Evolutionary conservation across 2,888 invertebrate genomes (phyloP).

Genomic region (Tolmerus cingulatus): DNA sequence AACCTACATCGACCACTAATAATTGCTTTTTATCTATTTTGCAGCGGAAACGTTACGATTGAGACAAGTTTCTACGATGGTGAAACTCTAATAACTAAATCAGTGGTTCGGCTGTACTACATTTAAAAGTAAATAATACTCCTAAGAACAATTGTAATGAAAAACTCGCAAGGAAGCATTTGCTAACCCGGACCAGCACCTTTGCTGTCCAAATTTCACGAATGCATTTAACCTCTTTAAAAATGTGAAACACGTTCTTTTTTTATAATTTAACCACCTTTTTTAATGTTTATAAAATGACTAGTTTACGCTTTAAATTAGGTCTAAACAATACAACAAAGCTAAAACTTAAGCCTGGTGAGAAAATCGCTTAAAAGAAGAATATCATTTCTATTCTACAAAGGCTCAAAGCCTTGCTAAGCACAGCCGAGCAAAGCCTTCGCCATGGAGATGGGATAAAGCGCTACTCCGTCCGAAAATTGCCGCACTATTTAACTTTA

Average conservation of each 20-base stretch:
- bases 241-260: not conserved
- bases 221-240: slow-evolving; percentile 6
- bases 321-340: not conserved
- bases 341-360: not conserved
- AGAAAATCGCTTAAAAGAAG: not conserved
- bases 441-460: not conserved
- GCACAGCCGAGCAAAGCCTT: not conserved
- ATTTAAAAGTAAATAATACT: slow-evolving; percentile 68
- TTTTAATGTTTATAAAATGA: not conserved
- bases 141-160: not conserved
- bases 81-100: slow-evolving; percentile 91
- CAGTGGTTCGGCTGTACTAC: slow-evolving; percentile 93
- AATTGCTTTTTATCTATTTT: not conserved
- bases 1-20: not conserved
- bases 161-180: not conserved
- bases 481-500: not conserved
- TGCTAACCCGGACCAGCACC: not conserved
- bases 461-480: not conserved
- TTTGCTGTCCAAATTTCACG: not conserved
- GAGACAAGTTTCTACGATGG: slow-evolving; percentile 98
- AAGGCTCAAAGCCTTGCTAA: not conserved
- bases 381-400: not conserved
- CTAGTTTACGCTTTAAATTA: not conserved
- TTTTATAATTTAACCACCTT: not conserved
- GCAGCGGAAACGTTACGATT: slow-evolving; percentile 93